A percentile compares a stretch with the other conserved stretches of the same genome.
phyloP scores from a whole-genome alignment of 2,797 vertebrate genomes.

The Lemur catta region DNA sequence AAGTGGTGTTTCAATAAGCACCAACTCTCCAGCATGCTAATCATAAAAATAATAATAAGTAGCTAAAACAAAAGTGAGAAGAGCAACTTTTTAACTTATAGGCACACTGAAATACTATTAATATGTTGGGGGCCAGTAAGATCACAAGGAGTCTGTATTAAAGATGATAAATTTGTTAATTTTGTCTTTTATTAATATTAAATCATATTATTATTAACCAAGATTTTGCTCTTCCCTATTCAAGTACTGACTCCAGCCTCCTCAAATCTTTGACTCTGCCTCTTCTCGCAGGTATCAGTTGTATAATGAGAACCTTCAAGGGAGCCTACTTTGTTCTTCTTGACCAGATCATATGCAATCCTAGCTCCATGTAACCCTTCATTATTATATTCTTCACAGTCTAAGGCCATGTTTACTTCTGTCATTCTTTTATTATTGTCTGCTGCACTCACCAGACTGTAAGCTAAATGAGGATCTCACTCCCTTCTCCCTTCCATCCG shows the following conservation, averaged over 20 bases:
- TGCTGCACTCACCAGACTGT: neutral
- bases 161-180: neutral
- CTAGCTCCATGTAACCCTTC: neutral
- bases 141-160: neutral
- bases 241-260: neutral
- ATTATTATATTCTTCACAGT: neutral
- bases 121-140: neutral
- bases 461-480: neutral
- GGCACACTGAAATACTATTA: neutral
- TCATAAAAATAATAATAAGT: neutral
- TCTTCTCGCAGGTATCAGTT: neutral
- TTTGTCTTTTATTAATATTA: neutral
- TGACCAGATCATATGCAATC: neutral
- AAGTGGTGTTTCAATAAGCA: neutral
- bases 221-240: neutral
- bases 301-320: neutral
- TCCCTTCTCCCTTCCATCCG: accelerated
- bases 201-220: neutral
- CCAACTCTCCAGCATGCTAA: neutral
- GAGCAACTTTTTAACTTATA: neutral
- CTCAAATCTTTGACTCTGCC: neutral
- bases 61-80: neutral
- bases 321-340: neutral
- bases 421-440: neutral
- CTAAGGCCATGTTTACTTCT: neutral